phyloP scores from a whole-genome alignment of 2,888 invertebrate genomes.

The Hedya salicella region DNA sequence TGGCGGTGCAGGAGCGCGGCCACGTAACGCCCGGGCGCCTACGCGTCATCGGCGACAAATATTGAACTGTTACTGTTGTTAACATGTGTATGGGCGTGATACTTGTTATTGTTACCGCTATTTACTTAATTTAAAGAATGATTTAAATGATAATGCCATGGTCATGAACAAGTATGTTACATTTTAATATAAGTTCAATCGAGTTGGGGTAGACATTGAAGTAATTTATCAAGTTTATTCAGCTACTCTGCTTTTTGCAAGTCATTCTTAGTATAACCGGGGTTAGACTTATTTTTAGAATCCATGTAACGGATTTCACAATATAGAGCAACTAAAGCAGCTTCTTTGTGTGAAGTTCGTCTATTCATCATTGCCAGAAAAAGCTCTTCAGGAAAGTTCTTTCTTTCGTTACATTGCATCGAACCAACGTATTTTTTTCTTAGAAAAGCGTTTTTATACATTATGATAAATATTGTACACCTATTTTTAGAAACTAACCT shows the following conservation, averaged over 20 bases:
- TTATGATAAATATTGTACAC: slow-evolving; percentile 7
- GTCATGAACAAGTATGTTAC: slow-evolving; percentile 8
- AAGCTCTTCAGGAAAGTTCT: not conserved
- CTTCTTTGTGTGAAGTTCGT: too few relatives aligned
- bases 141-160: slow-evolving; percentile 14
- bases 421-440: not conserved
- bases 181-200: not conserved
- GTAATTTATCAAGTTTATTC: too few relatives aligned
- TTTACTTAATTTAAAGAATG: slow-evolving; percentile 22
- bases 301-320: too few relatives aligned
- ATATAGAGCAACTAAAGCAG: too few relatives aligned
- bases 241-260: too few relatives aligned
- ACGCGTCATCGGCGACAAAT: slow-evolving; percentile 23
- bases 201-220: too few relatives aligned
- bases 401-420: not conserved
- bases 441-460: not conserved
- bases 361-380: too few relatives aligned
- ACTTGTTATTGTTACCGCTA: slow-evolving; percentile 26
- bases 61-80: slow-evolving; percentile 25
- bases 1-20: not conserved
- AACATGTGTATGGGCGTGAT: slow-evolving; percentile 1
- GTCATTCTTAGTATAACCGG: too few relatives aligned
- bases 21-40: not conserved
- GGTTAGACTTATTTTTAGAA: too few relatives aligned
- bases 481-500: slow-evolving; percentile 18